These are phyloP conservation scores for Acanthurus leucopareius DNA, from an alignment of 2,797 vertebrate species.

Conservation along the genomic window DNA sequence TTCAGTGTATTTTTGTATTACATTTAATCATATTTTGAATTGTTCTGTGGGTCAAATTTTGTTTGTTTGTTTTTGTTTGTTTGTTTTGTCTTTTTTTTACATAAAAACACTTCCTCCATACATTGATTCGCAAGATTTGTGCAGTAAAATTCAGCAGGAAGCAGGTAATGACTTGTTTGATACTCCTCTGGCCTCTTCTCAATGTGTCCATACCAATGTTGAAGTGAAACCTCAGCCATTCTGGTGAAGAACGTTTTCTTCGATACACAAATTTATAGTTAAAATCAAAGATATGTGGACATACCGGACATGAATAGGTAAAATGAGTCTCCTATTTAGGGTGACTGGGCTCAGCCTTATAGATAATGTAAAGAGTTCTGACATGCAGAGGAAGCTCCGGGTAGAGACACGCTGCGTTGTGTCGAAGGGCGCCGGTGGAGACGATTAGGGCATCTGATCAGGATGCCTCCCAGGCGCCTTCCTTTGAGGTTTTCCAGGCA, in stretches of 20 bases:
- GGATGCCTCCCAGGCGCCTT: neutral
- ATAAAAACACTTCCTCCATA: too few relatives aligned
- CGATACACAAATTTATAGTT: too few relatives aligned
- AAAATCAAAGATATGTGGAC: neutral
- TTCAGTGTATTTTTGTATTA: too few relatives aligned
- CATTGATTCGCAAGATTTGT: too few relatives aligned
- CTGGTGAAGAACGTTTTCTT: neutral
- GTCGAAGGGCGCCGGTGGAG: slow-evolving; percentile 8
- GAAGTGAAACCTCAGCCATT: neutral
- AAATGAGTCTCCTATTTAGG: neutral
- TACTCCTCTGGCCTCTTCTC: too few relatives aligned
- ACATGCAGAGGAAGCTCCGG: neutral
- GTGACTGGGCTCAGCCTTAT: neutral
- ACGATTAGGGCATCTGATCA: slow-evolving; percentile 15
- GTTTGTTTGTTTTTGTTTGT: too few relatives aligned
- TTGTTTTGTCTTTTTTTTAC: too few relatives aligned
- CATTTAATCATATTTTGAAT: too few relatives aligned
- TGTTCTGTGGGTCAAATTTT: too few relatives aligned
- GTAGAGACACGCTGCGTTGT: neutral
- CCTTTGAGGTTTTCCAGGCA: slow-evolving; percentile 4
- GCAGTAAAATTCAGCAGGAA: too few relatives aligned
- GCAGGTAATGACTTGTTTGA: too few relatives aligned
- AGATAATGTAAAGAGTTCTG: neutral
- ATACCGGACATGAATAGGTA: neutral
- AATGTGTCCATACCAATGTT: too few relatives aligned